These are phyloP conservation scores for human (Homo sapiens) DNA, from an alignment of 2,113 vertebrate species.

Conservation along the genomic window DNA sequence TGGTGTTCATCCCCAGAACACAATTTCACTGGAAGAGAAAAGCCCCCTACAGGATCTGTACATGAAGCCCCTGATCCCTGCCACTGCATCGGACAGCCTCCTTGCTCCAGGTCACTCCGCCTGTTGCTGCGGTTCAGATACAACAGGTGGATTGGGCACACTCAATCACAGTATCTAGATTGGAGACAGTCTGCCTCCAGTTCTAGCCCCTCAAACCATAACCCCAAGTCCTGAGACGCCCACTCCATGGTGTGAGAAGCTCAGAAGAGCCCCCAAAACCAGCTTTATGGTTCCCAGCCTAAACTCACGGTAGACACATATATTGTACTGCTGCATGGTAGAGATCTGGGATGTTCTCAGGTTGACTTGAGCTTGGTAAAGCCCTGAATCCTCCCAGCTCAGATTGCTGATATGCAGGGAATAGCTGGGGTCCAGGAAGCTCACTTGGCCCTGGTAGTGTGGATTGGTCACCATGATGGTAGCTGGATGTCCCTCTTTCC, in stretches of 20 bases:
- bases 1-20: not conserved
- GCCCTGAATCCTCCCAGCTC: slow-evolving; percentile 40
- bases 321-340: not conserved
- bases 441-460: not conserved
- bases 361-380: slow-evolving; percentile 49
- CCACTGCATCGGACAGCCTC: not conserved
- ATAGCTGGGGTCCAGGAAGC: not conserved
- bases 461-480: not conserved
- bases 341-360: not conserved
- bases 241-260: not conserved
- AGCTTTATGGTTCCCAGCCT: not conserved
- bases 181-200: not conserved
- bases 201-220: not conserved
- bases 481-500: not conserved
- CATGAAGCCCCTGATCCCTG: accelerated
- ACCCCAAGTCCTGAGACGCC: not conserved
- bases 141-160: too few species aligned
- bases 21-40: not conserved
- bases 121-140: not conserved
- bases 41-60: not conserved
- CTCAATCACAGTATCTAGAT: too few species aligned
- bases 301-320: slow-evolving; percentile 60
- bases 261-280: not conserved
- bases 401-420: slow-evolving; percentile 61
- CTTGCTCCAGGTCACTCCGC: not conserved